A percentile compares a stretch with the other conserved stretches of the same genome.
These are phyloP conservation scores for Bufo gargarizans DNA, from an alignment of 2,113 vertebrate genomes.

Conservation along the genomic window DNA sequence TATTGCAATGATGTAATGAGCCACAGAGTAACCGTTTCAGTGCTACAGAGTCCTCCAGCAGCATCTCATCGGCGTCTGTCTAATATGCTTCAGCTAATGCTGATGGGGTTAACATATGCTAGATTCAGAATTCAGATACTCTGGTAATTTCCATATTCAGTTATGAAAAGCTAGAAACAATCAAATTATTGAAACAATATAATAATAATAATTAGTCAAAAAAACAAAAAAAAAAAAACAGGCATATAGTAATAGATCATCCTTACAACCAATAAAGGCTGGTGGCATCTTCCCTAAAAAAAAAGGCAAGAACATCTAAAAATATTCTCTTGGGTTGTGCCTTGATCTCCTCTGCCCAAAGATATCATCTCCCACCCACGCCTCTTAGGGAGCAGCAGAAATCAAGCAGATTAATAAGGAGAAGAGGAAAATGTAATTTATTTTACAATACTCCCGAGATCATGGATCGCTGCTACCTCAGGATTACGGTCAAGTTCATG, in stretches of 20 bases:
- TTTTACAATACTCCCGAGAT: neutral
- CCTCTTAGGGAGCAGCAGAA: neutral
- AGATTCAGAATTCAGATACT: neutral
- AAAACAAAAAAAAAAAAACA: neutral
- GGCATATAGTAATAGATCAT: neutral
- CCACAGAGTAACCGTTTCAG: slow-evolving; percentile 39
- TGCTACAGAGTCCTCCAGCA: slow-evolving; percentile 5
- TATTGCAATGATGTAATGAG: slow-evolving; percentile 54
- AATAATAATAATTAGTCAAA: neutral
- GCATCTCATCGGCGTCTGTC: too few relatives aligned
- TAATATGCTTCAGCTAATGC: neutral
- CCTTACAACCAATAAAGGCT: neutral
- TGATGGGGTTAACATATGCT: neutral
- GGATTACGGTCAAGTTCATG: neutral
- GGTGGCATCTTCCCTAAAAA: neutral
- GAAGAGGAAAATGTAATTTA: neutral
- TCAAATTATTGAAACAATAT: too few relatives aligned
- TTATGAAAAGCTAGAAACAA: too few relatives aligned
- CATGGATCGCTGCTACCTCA: neutral
- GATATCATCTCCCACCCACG: neutral
- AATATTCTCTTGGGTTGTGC: neutral
- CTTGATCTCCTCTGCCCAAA: neutral
- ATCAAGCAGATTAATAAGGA: neutral
- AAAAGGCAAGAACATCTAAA: neutral
- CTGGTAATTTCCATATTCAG: neutral